Base-by-base conservation (phyloP, 2,797 vertebrate species). In the Danio kyathit region DNA sequence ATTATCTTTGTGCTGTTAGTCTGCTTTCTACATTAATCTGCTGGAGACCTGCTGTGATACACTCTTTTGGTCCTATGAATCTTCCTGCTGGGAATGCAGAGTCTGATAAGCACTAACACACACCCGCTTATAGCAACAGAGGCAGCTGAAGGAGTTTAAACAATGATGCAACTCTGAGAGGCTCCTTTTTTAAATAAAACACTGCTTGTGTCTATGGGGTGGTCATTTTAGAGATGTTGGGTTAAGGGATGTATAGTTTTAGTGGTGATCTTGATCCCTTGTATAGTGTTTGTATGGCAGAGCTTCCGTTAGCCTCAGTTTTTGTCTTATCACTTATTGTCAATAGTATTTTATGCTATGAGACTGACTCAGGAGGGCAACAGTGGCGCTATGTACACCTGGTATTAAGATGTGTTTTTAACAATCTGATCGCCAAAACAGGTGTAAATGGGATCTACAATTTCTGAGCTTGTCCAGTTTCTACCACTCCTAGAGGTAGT, bases 11-110 rank as follows among this genome's bases (percentile, higher is more conserved):
- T 89, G 87, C 85, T 92, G 89, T 92, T 89, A 89, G 89, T 89
- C 87, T 86, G 89, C 91, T 88, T 91, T 89, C 82, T 84, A 87
- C 85, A 93, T 94, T 93, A 83, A 92, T 94, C 93, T 92, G 87
- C 91, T 91, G 87, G 90, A 91, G 79, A 80, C 82, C 9, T 77
- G 61, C 64, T 61, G 86, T 89, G 88, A 89, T 91, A 85, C 87
- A 86, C 77, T 90, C 91, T 87, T 92, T 92, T 93, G 87, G 87
- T 89, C 88, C 89, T 90, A 84, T 93, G 89, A 93, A 92, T 94
- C 90, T 89, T 91, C 80, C 85, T 89, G 87, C 85, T 85, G 90
- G 88, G 91, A 91, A 91, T 91, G 90, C 91, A 85, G 89, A 82
- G 85, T 84, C 86, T 87, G 92, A 93, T 93, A 92, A 93, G 88